Conservation (phyloP, 2,113 vertebrate species). For the Cephalophus harveyi region DNA sequence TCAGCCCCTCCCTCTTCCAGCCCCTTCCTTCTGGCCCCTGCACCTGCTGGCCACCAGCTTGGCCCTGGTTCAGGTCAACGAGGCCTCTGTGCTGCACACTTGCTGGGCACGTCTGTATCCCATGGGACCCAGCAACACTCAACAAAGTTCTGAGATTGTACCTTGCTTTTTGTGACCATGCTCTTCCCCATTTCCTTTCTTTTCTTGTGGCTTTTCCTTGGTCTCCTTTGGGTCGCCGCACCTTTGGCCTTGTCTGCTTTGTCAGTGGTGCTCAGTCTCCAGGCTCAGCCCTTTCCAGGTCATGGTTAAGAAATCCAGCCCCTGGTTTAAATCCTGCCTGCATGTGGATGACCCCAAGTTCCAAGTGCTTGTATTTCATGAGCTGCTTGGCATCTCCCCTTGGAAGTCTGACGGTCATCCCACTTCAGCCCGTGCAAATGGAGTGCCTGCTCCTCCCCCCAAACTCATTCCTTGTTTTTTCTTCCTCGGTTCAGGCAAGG, state of each 20-base stretch:
- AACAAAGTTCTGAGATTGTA: not conserved
- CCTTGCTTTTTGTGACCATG: not conserved
- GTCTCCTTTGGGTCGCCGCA: not conserved
- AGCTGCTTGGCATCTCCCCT: not conserved
- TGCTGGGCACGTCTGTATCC: accelerated
- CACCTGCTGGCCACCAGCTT: accelerated
- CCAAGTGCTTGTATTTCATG: not conserved
- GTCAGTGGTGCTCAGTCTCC: not conserved
- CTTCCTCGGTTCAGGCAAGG: not conserved
- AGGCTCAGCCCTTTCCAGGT: not conserved
- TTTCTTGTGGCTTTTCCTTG: not conserved
- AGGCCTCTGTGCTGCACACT: not conserved
- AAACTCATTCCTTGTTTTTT: not conserved
- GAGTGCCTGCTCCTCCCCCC: not conserved
- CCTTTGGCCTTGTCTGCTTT: not conserved
- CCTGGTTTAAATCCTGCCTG: not conserved
- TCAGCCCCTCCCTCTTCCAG: not conserved
- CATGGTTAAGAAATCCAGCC: not conserved
- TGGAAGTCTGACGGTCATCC: not conserved
- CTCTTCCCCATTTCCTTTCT: not conserved
- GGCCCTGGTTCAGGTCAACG: no score
- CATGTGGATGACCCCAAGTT: not conserved
- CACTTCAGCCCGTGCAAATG: not conserved
- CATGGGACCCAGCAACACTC: accelerated
- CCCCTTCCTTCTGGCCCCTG: not conserved